These are phyloP conservation scores for Semaprochilodus insignis DNA, from an alignment of 2,797 vertebrate species.

Conservation along the genomic window DNA sequence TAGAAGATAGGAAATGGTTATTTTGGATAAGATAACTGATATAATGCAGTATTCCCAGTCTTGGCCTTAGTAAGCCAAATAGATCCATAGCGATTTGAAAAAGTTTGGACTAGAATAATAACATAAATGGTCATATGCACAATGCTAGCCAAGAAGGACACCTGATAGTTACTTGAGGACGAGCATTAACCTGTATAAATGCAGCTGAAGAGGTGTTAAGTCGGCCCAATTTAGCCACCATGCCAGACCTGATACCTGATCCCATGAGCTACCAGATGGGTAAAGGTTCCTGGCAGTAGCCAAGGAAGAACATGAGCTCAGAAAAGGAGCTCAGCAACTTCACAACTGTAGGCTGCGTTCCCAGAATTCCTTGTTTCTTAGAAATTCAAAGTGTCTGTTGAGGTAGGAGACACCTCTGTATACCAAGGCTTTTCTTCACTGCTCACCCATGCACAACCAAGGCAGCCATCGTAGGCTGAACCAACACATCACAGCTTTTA, in stretches of 20 bases:
- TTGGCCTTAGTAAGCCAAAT: neutral
- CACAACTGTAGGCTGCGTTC: constrained; percentile 1
- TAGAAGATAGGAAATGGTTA: too few relatives aligned
- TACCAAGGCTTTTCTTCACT: neutral
- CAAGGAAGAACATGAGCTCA: constrained; percentile 6
- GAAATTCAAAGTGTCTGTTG: neutral
- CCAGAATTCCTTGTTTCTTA: neutral
- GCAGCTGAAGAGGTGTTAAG: constrained; percentile 77
- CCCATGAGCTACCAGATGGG: constrained; percentile 62
- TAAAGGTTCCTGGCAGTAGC: constrained; percentile 12
- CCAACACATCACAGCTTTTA: neutral
- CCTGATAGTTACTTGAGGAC: constrained; percentile 69
- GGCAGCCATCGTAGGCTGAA: neutral
- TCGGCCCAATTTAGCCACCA: constrained; percentile 74
- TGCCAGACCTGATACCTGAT: constrained; percentile 68
- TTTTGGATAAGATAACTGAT: too few relatives aligned
- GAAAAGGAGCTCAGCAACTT: constrained; percentile 8
- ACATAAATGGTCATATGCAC: neutral
- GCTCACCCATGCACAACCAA: neutral
- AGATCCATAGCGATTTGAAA: neutral
- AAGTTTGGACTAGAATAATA: neutral
- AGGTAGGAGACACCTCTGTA: neutral
- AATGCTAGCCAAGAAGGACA: constrained; percentile 60
- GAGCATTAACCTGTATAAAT: constrained; percentile 78
- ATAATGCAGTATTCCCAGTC: too few relatives aligned